phyloP scores from a whole-genome alignment of 2,113 vertebrate species.

The Eulemur rufifrons region DNA sequence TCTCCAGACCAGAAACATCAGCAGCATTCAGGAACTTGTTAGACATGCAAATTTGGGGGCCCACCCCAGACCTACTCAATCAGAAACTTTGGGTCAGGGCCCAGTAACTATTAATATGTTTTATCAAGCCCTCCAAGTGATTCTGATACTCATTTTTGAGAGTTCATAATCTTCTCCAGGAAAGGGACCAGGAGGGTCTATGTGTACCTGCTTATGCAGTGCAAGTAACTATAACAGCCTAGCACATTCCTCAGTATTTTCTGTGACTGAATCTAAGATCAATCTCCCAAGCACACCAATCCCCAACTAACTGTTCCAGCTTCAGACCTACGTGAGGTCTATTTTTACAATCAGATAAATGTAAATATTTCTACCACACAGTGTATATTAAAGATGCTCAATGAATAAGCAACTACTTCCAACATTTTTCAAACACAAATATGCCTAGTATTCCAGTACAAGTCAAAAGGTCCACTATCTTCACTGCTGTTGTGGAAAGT shows the following conservation, averaged over 20 bases:
- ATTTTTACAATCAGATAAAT: neutral
- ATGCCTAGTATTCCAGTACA: too few relatives aligned
- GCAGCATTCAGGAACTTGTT: neutral
- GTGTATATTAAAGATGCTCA: neutral
- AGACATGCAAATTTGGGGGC: neutral
- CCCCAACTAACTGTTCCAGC: neutral
- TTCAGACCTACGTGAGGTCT: neutral
- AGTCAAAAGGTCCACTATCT: neutral
- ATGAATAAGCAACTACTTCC: neutral
- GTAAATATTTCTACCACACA: neutral
- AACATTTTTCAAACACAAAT: neutral
- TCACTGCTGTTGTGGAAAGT: constrained; percentile 1
- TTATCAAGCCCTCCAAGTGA: neutral
- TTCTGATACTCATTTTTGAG: neutral
- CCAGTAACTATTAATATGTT: neutral
- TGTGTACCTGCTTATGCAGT: neutral
- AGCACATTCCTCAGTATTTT: neutral
- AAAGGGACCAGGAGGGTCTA: neutral
- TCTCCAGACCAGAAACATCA: neutral
- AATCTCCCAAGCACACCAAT: neutral
- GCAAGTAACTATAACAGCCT: neutral
- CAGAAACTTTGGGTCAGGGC: neutral
- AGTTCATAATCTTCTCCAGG: neutral
- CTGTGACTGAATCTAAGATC: constrained; percentile 25
- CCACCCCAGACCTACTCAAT: neutral